A percentile compares a stretch with the other conserved stretches of the same genome.
Conservation (phyloP, 2,113 vertebrate genomes). For the Emydura subglobosa region DNA sequence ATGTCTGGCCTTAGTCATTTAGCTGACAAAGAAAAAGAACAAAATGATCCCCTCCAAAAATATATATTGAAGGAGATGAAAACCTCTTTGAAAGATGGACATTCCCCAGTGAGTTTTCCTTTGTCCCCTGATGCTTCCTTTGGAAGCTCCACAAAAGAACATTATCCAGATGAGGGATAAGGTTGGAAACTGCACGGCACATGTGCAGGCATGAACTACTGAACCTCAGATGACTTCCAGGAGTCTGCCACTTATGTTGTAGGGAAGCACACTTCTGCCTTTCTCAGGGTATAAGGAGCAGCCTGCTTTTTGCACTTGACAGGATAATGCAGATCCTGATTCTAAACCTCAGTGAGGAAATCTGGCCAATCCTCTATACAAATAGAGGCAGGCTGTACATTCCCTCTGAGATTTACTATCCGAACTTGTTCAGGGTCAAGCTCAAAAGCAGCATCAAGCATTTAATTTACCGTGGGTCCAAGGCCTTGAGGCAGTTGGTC, state of each 20-base stretch:
- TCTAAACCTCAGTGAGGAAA: neutral
- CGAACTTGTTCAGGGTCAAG: neutral
- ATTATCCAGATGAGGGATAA: neutral
- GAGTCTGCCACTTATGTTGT: rapidly evolving
- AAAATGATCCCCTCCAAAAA: neutral
- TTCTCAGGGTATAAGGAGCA: neutral
- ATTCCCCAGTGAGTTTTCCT: neutral
- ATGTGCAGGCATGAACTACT: rapidly evolving
- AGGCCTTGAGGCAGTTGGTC: neutral
- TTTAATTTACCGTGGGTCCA: neutral
- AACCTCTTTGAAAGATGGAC: neutral
- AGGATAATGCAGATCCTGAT: neutral
- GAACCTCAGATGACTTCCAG: neutral
- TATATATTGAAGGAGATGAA: neutral
- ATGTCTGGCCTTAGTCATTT: neutral
- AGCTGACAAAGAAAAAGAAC: neutral
- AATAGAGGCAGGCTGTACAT: neutral
- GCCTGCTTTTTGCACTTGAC: neutral
- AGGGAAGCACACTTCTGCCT: neutral
- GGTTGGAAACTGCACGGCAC: neutral
- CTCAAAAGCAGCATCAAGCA: neutral
- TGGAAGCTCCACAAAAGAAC: neutral
- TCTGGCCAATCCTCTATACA: neutral
- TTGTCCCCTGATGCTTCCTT: rapidly evolving
- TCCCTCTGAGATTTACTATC: neutral